Evolutionary conservation across 2,113 vertebrate genomes (phyloP).

Genomic region (Otus sunia): DNA sequence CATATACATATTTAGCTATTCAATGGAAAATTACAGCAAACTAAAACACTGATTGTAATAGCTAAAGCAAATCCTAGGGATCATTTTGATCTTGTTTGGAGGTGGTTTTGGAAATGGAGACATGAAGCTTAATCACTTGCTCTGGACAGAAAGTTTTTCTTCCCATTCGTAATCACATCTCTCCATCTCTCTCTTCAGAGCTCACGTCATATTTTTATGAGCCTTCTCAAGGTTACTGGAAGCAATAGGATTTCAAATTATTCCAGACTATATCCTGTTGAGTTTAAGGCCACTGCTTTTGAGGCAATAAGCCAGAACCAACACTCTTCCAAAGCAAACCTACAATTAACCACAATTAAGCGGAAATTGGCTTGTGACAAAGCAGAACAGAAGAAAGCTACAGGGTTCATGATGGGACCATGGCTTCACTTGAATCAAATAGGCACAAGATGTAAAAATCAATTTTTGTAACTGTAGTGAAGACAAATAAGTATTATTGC

Average conservation of each 20-base stretch:
- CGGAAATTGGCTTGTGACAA: not conserved
- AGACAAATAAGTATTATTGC: not conserved
- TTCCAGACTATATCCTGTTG: not conserved
- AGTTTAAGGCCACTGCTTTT: not conserved
- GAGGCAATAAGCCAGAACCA: not conserved
- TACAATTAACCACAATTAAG: not conserved
- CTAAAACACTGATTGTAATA: not conserved
- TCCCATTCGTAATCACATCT: not conserved
- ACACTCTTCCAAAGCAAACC: not conserved
- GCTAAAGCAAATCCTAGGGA: not conserved
- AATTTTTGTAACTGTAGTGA: not conserved
- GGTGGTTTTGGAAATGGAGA: not conserved
- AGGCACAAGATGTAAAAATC: not conserved
- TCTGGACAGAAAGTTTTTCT: not conserved
- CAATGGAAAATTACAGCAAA: not conserved
- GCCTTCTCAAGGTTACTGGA: not conserved
- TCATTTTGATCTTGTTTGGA: not conserved
- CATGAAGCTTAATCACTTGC: not conserved
- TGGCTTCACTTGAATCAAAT: not conserved
- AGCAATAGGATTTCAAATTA: not conserved
- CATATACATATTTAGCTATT: not conserved
- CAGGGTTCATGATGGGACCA: not conserved
- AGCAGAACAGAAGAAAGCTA: not conserved
- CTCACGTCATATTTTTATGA: not conserved
- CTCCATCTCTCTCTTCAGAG: not conserved